These are phyloP conservation scores for Theretra japonica DNA, from an alignment of 2,888 invertebrate genomes.

Conservation along the genomic window DNA sequence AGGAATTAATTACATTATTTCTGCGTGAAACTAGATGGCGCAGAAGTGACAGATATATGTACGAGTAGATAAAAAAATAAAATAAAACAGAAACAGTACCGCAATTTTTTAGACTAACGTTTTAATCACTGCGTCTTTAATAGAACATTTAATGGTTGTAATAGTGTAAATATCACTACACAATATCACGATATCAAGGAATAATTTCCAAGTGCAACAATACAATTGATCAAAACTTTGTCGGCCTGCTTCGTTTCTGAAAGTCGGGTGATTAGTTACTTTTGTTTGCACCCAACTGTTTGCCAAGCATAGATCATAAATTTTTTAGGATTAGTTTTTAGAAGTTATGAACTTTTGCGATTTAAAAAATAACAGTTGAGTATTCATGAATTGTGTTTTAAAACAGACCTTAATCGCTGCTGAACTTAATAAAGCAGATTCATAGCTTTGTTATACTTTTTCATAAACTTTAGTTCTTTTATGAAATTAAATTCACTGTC, in stretches of 20 bases:
- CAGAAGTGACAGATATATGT: no score
- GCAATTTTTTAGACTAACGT: no score
- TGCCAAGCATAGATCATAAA: background rate
- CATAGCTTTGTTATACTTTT: no score
- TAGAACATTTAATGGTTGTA: no score
- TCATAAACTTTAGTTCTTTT: background rate
- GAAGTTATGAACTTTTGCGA: background rate
- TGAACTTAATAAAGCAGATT: background rate
- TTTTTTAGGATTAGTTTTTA: background rate
- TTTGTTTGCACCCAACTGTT: background rate
- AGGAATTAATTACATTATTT: no score
- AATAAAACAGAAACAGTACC: no score
- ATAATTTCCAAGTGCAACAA: background rate
- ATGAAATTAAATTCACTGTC: background rate
- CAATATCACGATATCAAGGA: background rate
- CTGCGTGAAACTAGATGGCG: no score
- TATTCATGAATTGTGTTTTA: background rate
- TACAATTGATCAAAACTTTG: conserved; percentile 27
- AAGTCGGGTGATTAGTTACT: conserved; percentile 9
- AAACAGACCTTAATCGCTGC: no score
- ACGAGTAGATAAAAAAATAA: no score
- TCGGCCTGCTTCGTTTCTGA: background rate
- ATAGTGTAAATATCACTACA: background rate
- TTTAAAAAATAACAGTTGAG: background rate
- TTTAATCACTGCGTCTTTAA: no score